Conservation (phyloP, 2,888 invertebrate species). For the Cataglyphis albicans region DNA sequence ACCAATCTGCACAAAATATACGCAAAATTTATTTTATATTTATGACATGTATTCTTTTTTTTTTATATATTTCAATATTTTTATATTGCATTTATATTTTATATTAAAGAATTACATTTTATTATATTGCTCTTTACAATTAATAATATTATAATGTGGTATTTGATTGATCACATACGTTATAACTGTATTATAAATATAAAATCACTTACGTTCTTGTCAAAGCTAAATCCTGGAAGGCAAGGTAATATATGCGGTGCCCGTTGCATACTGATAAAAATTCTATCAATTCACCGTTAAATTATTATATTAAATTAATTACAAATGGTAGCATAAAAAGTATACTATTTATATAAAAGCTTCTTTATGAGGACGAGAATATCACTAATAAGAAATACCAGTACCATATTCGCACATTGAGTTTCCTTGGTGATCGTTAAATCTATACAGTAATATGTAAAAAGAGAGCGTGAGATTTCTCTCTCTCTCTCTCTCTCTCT, state of each 20-base stretch:
- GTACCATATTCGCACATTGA: slow-evolving; percentile 2
- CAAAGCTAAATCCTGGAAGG: slow-evolving; percentile 91
- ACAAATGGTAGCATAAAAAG: neutral
- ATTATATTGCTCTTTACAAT: neutral
- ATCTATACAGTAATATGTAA: slow-evolving; percentile 17
- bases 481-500: too few relatives aligned
- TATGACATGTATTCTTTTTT: neutral
- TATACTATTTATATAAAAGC: slow-evolving; percentile 7
- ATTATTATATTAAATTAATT: slow-evolving; percentile 32
- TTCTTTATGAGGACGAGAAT: slow-evolving; percentile 5
- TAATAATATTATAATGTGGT: neutral
- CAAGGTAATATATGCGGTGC: slow-evolving; percentile 89
- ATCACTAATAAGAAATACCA: slow-evolving; percentile 6
- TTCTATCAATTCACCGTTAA: slow-evolving; percentile 31
- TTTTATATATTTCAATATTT: neutral
- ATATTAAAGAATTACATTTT: neutral
- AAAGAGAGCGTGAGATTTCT: neutral
- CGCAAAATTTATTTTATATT: neutral
- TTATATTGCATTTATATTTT: slow-evolving; percentile 8
- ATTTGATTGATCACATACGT: neutral
- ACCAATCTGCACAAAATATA: slow-evolving; percentile 87
- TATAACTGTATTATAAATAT: neutral
- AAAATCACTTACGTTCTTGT: slow-evolving; percentile 88
- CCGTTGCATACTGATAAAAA: slow-evolving; percentile 86
- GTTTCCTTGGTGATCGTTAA: slow-evolving; percentile 54